Evolutionary conservation across 1,140 invertebrate genomes (phyloP), one percentile per base, ranked within the genome.

Genomic region (Aphelinus atriplicis): DNA sequence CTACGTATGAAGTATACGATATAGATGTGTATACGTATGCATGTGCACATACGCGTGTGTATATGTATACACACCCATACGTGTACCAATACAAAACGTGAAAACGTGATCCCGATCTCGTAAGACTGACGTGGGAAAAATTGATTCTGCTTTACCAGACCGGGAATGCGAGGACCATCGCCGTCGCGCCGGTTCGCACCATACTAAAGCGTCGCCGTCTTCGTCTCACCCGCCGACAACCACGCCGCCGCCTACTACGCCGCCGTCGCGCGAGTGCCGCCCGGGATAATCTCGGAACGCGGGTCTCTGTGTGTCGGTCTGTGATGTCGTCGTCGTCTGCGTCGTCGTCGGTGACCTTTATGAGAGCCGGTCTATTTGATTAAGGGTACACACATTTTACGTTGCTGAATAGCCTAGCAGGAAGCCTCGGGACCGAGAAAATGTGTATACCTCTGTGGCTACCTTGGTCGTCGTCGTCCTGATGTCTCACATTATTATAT

Each of bases 151-250:
- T 72, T 76, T 88, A 90, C 79, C 90, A 92, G 92, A 89, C 91
- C 92, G 78, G 91, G 91, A 79, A 90, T 92, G 87, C 90, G 92
- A 83, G 92, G 92, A 81, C 91, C 92, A 75, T 94, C 94, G 79
- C 93, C 93, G 76, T 91, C 93, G 68, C 91, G 93, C 86, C 91
- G 94, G 87, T 95, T 94, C 88, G 92, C 93, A 85, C 93, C 94
- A 82, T 94, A 95, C 89, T 95, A 91, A 91, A 88, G 82, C 43
- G 61, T 46, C 72, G 63, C 57, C 58, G 62, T 55, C 73, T 48
- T 45, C 76, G 57, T 63, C 71, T 47, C 7, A 62, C 51, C 6
- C 71, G 63, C 43, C 71, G 45, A 10, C 85, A 83, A 85, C 84
- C 84, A 82, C 58, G 58, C 58, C 58, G 51, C 51, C 85, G 84